phyloP scores from a whole-genome alignment of 1,140 invertebrate genomes.

The Drosophila navojoa region DNA sequence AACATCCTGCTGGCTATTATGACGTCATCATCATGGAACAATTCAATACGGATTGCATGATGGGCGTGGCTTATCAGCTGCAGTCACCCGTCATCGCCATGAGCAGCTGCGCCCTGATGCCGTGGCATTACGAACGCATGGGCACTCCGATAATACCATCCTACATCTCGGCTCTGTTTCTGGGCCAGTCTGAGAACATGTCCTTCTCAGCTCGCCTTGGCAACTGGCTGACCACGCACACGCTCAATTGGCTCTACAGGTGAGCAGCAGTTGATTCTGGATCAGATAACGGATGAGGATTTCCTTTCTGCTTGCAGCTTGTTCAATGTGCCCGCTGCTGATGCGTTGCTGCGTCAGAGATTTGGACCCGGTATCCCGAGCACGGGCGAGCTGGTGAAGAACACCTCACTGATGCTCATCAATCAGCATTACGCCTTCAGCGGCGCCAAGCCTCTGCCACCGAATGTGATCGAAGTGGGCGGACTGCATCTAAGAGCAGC shows the following conservation, averaged over 20 bases:
- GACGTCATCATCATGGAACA: constrained; percentile 88
- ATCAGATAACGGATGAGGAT: neutral
- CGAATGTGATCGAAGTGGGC: constrained; percentile 88
- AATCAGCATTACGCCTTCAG: constrained; percentile 87
- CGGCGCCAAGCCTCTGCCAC: constrained; percentile 85
- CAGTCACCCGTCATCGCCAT: constrained; percentile 86
- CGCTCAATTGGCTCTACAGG: constrained; percentile 69
- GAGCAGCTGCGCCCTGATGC: constrained; percentile 85
- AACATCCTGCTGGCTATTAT: constrained; percentile 84
- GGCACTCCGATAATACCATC: constrained; percentile 86
- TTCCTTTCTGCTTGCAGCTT: constrained; percentile 12
- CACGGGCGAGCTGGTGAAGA: constrained; percentile 85
- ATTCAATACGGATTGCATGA: constrained; percentile 89
- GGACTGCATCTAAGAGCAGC: constrained; percentile 86
- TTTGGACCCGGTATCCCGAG: constrained; percentile 85
- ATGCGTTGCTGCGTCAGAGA: constrained; percentile 57
- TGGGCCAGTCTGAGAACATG: constrained; percentile 85
- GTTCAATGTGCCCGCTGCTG: constrained; percentile 45
- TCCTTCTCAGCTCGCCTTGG: constrained; percentile 83
- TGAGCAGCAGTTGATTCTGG: constrained; percentile 18
- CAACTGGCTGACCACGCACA: constrained; percentile 80
- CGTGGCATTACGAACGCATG: constrained; percentile 86
- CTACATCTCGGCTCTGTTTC: constrained; percentile 86
- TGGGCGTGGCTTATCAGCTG: constrained; percentile 86
- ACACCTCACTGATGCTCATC: constrained; percentile 86